phyloP scores from a whole-genome alignment of 2,888 invertebrate genomes.

The Drosophila formosana region DNA sequence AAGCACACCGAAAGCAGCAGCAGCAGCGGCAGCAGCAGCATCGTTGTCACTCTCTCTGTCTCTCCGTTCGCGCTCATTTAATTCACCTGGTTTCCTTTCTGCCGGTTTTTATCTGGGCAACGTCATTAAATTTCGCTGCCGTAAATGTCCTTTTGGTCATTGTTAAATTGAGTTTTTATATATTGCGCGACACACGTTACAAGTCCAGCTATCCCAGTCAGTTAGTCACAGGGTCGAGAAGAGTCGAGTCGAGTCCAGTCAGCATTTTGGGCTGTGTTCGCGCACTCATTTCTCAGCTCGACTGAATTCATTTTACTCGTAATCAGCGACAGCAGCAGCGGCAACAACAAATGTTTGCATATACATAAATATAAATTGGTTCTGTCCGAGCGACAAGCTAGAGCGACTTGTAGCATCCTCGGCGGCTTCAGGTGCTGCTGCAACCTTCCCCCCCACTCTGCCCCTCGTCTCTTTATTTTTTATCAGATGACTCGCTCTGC shows the following conservation, averaged over 20 bases:
- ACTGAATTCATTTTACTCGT: slow-evolving; percentile 66
- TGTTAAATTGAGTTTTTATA: slow-evolving; percentile 57
- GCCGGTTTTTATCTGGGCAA: slow-evolving; percentile 39
- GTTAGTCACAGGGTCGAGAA: slow-evolving; percentile 1
- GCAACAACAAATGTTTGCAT: slow-evolving; percentile 55
- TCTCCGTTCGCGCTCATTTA: slow-evolving; percentile 45
- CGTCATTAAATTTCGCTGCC: slow-evolving; percentile 72
- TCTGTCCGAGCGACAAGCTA: slow-evolving; percentile 47
- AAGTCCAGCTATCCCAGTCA: neutral
- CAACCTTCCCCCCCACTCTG: neutral
- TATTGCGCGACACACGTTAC: slow-evolving; percentile 45
- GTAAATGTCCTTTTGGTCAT: slow-evolving; percentile 61
- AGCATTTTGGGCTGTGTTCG: slow-evolving; percentile 16
- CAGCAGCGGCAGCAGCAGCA: slow-evolving; percentile 18
- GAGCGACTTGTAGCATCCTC: slow-evolving; percentile 29
- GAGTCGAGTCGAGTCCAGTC: slow-evolving; percentile 10
- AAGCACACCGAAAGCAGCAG: slow-evolving; percentile 52
- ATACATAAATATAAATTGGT: slow-evolving; percentile 75
- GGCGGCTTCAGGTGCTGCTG: slow-evolving; percentile 26
- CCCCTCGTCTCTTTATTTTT: slow-evolving; percentile 36
- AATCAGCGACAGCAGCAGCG: slow-evolving; percentile 55
- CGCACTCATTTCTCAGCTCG: slow-evolving; percentile 48
- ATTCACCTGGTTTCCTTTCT: slow-evolving; percentile 45
- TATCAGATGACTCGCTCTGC: slow-evolving; percentile 56
- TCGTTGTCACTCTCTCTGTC: neutral